Conservation (phyloP, 2,113 vertebrate genomes). For the Xenus cinereus region DNA sequence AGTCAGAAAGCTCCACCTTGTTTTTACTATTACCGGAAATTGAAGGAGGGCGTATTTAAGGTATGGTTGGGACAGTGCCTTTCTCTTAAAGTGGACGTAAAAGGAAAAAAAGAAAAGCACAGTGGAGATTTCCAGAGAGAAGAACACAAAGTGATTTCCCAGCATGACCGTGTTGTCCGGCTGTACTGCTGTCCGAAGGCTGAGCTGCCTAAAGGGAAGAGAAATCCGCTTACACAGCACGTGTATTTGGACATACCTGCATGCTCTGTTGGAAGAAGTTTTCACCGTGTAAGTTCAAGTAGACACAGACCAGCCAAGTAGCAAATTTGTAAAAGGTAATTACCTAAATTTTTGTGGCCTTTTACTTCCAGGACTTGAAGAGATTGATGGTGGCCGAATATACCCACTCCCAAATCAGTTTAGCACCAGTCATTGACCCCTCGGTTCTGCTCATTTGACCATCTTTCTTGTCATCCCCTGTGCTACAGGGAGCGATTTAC, state of each 20-base stretch:
- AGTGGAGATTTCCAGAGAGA: neutral
- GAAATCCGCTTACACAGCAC: neutral
- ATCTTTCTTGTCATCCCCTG: neutral
- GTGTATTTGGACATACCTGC: neutral
- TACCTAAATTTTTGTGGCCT: neutral
- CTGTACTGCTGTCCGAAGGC: neutral
- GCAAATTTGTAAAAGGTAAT: neutral
- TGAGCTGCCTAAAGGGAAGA: neutral
- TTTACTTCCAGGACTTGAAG: neutral
- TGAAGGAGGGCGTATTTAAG: neutral
- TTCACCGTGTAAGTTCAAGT: neutral
- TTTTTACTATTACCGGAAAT: neutral
- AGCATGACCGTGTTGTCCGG: neutral
- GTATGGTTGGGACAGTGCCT: neutral
- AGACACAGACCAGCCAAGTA: neutral
- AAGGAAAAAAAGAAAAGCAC: neutral
- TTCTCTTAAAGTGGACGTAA: neutral
- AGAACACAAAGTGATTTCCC: neutral
- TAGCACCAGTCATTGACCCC: neutral
- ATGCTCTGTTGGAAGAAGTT: neutral
- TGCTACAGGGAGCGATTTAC: neutral
- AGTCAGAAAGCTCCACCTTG: neutral
- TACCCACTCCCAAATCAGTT: rapidly evolving
- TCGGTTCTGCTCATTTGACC: neutral
- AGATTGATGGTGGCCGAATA: neutral